phyloP scores from a whole-genome alignment of 2,888 invertebrate species.

The Steromphala cineraria region DNA sequence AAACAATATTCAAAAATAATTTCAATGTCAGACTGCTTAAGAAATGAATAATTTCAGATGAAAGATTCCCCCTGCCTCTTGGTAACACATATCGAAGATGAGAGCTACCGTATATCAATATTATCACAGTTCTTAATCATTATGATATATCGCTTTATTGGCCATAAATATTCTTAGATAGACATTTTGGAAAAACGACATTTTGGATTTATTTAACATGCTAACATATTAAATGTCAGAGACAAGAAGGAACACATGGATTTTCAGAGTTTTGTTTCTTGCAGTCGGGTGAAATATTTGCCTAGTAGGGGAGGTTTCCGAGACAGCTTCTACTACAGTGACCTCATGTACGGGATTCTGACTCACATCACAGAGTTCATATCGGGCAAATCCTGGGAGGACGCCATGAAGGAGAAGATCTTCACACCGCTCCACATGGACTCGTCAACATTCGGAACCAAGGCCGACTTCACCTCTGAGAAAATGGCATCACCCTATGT shows the following conservation, averaged over 20 bases:
- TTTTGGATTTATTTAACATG: too few species aligned
- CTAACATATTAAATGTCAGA: too few species aligned
- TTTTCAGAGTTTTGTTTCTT: neutral
- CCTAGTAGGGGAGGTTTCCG: slow-evolving; percentile 47
- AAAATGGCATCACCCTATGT: slow-evolving; percentile 59
- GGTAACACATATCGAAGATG: too few species aligned
- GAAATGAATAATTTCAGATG: too few species aligned
- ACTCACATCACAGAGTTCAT: slow-evolving; percentile 60
- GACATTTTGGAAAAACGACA: neutral
- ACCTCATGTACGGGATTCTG: slow-evolving; percentile 68
- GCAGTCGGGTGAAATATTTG: slow-evolving; percentile 31
- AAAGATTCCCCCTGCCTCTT: too few species aligned
- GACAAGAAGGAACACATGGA: neutral
- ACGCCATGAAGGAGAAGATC: slow-evolving; percentile 59
- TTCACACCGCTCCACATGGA: slow-evolving; percentile 66
- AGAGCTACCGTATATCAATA: too few species aligned
- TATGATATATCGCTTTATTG: neutral
- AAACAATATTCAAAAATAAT: neutral
- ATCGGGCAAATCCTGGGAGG: slow-evolving; percentile 62
- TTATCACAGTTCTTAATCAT: too few species aligned
- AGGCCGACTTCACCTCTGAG: slow-evolving; percentile 38
- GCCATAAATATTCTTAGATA: neutral
- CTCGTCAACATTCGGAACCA: slow-evolving; percentile 57
- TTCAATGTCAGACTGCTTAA: too few species aligned
- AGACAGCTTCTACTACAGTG: slow-evolving; percentile 61